These are phyloP conservation scores for Episyrphus balteatus DNA, from an alignment of 1,140 invertebrate species.

Conservation along the genomic window DNA sequence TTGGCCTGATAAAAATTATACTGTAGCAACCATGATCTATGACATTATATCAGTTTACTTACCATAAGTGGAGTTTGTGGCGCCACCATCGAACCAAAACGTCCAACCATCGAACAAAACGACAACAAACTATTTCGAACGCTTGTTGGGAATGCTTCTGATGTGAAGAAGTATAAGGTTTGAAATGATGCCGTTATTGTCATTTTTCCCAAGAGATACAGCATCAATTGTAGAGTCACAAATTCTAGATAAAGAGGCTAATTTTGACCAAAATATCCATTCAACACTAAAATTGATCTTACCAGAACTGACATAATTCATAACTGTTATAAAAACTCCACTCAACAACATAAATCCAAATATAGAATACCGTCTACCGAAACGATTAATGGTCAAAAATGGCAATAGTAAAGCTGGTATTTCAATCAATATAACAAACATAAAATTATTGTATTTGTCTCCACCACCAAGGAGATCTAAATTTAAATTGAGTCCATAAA, in stretches of 20 bases:
- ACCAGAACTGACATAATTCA: slow-evolving; percentile 19
- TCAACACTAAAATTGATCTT: background rate
- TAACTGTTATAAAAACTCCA: slow-evolving; percentile 36
- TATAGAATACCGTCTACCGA: slow-evolving; percentile 50
- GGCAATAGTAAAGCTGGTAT: slow-evolving; percentile 57
- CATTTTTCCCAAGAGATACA: slow-evolving; percentile 64
- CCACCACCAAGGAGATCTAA: slow-evolving; percentile 57
- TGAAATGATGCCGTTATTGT: slow-evolving; percentile 59
- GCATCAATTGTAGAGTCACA: slow-evolving; percentile 19
- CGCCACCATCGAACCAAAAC: slow-evolving; percentile 54
- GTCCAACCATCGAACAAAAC: slow-evolving; percentile 54
- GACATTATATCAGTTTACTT: background rate
- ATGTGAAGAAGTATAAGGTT: slow-evolving; percentile 55
- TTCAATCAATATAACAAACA: slow-evolving; percentile 57
- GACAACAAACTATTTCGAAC: slow-evolving; percentile 48
- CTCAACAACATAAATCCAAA: slow-evolving; percentile 49
- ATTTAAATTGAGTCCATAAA: slow-evolving; percentile 72
- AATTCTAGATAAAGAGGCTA: no score
- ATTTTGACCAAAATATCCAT: no score
- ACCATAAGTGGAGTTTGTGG: slow-evolving; percentile 49
- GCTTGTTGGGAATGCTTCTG: slow-evolving; percentile 58
- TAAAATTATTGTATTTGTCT: slow-evolving; percentile 59
- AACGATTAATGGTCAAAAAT: slow-evolving; percentile 48
- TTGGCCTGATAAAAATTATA: slow-evolving; percentile 15
- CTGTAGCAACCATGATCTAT: no score